Evolutionary conservation across 2,797 vertebrate species (phyloP).

Genomic region (Natrix natrix): DNA sequence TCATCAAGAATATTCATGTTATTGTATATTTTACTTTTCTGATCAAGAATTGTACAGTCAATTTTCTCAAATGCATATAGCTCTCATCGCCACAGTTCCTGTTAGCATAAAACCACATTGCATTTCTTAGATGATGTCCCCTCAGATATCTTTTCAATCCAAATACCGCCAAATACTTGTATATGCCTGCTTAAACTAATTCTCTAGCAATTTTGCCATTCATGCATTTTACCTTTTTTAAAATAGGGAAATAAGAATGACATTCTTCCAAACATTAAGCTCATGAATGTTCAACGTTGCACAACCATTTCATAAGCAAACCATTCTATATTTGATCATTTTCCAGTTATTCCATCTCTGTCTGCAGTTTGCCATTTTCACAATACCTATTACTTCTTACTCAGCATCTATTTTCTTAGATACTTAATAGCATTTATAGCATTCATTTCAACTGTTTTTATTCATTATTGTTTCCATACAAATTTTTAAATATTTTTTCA

Average conservation of each 20-base stretch:
- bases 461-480: background rate
- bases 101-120: background rate
- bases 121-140: background rate
- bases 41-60: background rate
- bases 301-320: background rate
- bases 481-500: background rate
- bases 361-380: background rate
- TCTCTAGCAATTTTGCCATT: background rate
- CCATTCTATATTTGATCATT: background rate
- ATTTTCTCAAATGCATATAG: background rate
- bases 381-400: background rate
- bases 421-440: background rate
- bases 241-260: background rate
- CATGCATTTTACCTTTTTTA: background rate
- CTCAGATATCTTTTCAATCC: background rate
- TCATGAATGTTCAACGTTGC: background rate
- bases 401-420: background rate
- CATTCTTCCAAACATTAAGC: background rate
- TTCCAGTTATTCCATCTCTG: background rate
- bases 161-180: background rate
- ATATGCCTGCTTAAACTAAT: background rate
- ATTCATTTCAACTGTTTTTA: background rate
- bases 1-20: background rate
- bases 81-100: background rate
- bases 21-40: background rate